phyloP scores from a whole-genome alignment of 2,797 vertebrate species.

The Takifugu ocellatus region DNA sequence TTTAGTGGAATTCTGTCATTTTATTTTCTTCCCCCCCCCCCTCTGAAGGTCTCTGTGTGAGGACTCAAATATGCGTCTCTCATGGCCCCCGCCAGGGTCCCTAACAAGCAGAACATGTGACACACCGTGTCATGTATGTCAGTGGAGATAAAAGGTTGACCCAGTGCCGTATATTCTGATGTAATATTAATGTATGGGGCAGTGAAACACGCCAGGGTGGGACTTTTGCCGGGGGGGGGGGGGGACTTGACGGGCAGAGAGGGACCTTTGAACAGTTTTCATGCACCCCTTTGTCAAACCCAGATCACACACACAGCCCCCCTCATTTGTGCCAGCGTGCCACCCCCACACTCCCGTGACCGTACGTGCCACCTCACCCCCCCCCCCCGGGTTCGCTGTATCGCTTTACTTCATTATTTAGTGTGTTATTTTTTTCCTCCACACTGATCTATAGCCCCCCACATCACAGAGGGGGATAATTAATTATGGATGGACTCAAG shows the following conservation, averaged over 20 bases:
- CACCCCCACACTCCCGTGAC: conserved; percentile 38
- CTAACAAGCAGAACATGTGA: conserved; percentile 2
- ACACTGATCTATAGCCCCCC: conserved; percentile 69
- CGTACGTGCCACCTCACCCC: conserved; percentile 49
- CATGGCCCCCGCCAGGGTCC: neutral
- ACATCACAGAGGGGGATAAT: conserved; percentile 70
- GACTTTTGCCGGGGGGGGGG: conserved; percentile 21
- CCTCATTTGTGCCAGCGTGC: conserved; percentile 49
- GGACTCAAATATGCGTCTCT: neutral
- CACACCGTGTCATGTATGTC: conserved; percentile 1
- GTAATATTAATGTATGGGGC: conserved; percentile 37
- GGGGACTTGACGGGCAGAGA: conserved; percentile 19
- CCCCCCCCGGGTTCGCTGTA: conserved; percentile 51
- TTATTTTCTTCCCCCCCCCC: neutral
- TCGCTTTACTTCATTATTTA: conserved; percentile 76
- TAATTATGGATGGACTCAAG: conserved; percentile 67
- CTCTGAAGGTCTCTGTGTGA: neutral
- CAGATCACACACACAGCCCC: conserved; percentile 7
- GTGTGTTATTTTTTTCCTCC: conserved; percentile 66
- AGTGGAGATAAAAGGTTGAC: conserved; percentile 20
- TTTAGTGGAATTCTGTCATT: neutral
- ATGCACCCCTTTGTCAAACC: conserved; percentile 32
- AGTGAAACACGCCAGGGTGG: conserved; percentile 9
- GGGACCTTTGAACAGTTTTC: conserved; percentile 24
- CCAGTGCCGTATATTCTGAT: conserved; percentile 15